A percentile compares a stretch with the other conserved stretches of the same genome.
These are phyloP conservation scores for Rallus crepitans DNA, from an alignment of 2,797 vertebrate species.

Conservation along the genomic window DNA sequence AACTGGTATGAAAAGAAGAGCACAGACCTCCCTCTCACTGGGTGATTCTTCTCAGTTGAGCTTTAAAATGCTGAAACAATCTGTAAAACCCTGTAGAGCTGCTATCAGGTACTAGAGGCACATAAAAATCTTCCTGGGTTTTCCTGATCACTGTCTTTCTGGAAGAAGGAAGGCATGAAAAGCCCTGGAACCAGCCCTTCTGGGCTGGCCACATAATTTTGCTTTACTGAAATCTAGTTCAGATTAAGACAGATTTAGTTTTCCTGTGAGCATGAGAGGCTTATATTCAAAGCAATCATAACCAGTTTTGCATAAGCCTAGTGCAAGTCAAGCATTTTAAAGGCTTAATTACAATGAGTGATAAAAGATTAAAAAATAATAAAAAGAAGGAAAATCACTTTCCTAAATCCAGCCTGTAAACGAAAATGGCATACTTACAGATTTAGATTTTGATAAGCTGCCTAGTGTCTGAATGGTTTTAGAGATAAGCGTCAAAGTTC, in stretches of 20 bases:
- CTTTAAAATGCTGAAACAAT: not conserved
- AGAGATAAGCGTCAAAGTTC: constrained; percentile 97
- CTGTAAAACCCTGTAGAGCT: not conserved
- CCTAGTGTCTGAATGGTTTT: constrained; percentile 98
- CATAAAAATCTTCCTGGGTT: not conserved
- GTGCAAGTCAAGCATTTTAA: not conserved
- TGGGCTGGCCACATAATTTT: not conserved
- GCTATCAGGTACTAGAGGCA: not conserved
- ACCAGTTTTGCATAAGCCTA: not conserved
- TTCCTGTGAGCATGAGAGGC: not conserved
- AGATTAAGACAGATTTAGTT: constrained; percentile 35
- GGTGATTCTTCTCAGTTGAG: not conserved
- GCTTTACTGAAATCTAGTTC: constrained; percentile 28
- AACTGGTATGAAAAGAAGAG: not conserved
- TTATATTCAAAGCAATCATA: constrained; percentile 34
- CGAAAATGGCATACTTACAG: constrained; percentile 82
- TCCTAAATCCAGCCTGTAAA: constrained; percentile 3
- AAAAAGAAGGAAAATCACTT: not conserved
- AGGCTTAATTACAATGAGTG: constrained; percentile 34
- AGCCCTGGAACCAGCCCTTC: not conserved
- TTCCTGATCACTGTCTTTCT: not conserved
- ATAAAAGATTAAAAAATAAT: not conserved
- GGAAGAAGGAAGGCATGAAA: not conserved
- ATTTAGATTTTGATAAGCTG: constrained; percentile 97
- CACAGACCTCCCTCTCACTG: not conserved